phyloP scores from a whole-genome alignment of 2,113 vertebrate species.

The Columbina picui region DNA sequence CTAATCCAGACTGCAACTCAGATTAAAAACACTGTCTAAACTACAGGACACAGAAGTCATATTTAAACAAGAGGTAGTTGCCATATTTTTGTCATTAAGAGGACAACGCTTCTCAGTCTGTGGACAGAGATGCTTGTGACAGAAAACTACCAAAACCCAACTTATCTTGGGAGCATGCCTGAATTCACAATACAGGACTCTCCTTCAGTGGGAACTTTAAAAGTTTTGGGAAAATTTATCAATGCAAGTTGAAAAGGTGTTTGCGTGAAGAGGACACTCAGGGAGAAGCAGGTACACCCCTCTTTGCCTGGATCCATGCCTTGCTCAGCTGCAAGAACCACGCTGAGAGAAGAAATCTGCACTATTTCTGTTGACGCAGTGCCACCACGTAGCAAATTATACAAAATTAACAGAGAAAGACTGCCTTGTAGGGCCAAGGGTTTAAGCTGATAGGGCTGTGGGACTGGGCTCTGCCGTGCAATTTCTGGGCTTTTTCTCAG shows the following conservation, averaged over 20 bases:
- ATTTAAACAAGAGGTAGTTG: neutral
- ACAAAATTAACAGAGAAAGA: neutral
- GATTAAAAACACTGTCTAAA: neutral
- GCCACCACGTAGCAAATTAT: neutral
- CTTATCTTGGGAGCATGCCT: neutral
- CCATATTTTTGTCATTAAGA: neutral
- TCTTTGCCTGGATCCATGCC: neutral
- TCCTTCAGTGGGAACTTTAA: neutral
- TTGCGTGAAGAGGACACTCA: accelerated
- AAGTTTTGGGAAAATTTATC: neutral
- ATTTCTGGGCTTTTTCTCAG: neutral
- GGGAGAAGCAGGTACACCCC: neutral
- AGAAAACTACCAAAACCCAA: neutral
- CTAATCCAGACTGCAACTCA: neutral
- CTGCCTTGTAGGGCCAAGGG: neutral
- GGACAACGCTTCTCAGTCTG: neutral
- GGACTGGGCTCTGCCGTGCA: neutral
- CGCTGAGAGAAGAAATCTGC: neutral
- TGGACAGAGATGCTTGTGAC: neutral
- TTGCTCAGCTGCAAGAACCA: neutral
- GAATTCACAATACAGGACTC: accelerated
- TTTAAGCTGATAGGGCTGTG: accelerated
- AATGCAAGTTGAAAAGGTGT: neutral
- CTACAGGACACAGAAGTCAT: accelerated
- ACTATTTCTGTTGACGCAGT: neutral